Evolutionary conservation across 1,140 invertebrate genomes (phyloP), one percentile per base, ranked within the genome.

Genomic region (Tetramorium alpestre): DNA sequence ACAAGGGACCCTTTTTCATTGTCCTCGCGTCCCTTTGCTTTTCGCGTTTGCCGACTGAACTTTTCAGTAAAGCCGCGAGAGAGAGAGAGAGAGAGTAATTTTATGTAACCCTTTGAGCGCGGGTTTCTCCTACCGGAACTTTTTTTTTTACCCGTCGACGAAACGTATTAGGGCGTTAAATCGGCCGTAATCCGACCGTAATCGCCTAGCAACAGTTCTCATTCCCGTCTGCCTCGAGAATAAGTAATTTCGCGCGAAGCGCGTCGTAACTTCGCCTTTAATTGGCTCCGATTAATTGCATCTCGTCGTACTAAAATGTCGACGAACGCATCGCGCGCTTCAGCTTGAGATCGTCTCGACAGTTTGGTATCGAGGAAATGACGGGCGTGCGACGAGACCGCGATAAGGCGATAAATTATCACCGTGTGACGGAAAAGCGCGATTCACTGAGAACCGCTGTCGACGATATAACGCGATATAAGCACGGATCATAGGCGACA

Each of bases 401-500:
- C 10, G 10, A 81, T 81, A 44, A 76, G 38, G 54, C 18, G 76
- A 86, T 70, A 81, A 86, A 77, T 85, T 69, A 25, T 65, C 51
- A 28, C 33, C 25, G 22, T 16, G 22, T 38, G 56, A 58, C 47
- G 72, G 56, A 72, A 58, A 88, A 64, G 69, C 51, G 41, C 75
- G 78, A 87, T 62, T 87, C 76, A 86, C 70, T 84, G 88, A 92
- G 88, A 92, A 92, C 85, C 92, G 56, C 87, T 91, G 90, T 58
- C 54, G 76, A 76, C 86, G 87, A 90, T 90, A 88, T 91, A 91
- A 92, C 84, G 69, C 91, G 88, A 93, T 91, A 90, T 92, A 93
- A 92, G 92, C 86, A 86, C 72, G 81, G 93, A 94, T 93, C 90
- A 91, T 87, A 92, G 87, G 90, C 88, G 91, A 93, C 91, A 91